Conservation (phyloP, 2,888 invertebrate genomes). For the Coleophora flavipennella region DNA sequence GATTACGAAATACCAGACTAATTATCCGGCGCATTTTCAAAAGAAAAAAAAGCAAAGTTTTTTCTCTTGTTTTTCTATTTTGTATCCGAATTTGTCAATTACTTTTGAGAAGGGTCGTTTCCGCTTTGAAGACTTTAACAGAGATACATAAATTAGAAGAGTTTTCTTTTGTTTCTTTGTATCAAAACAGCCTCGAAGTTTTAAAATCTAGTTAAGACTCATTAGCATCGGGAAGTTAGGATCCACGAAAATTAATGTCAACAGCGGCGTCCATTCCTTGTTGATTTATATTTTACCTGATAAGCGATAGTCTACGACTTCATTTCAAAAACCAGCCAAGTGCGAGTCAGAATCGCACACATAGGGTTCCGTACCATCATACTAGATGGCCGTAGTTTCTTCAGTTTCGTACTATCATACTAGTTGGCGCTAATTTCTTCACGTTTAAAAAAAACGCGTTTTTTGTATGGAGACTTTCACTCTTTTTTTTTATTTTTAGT, state of each 20-base stretch:
- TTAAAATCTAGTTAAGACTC: slow-evolving; percentile 48
- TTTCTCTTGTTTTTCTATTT: slow-evolving; percentile 28
- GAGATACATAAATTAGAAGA: slow-evolving; percentile 49
- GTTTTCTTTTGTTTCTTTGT: slow-evolving; percentile 46
- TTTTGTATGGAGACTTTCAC: no score
- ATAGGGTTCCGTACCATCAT: no score
- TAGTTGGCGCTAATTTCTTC: no score
- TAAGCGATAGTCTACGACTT: no score
- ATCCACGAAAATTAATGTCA: background rate
- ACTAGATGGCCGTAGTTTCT: no score
- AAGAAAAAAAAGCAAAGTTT: slow-evolving; percentile 25
- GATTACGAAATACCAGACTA: slow-evolving; percentile 34
- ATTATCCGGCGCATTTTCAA: slow-evolving; percentile 40
- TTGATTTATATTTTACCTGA: no score
- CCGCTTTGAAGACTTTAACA: slow-evolving; percentile 27
- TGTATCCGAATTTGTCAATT: slow-evolving; percentile 54
- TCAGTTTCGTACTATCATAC: no score
- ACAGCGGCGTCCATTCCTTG: background rate
- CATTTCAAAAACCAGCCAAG: no score
- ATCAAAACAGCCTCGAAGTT: slow-evolving; percentile 42
- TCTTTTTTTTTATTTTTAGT: no score
- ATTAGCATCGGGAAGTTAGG: slow-evolving; percentile 35
- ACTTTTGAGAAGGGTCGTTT: slow-evolving; percentile 40
- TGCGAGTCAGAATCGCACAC: no score
- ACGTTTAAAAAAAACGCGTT: no score